These are phyloP conservation scores for Troilus luridus DNA, from an alignment of 2,888 invertebrate genomes.

Conservation along the genomic window DNA sequence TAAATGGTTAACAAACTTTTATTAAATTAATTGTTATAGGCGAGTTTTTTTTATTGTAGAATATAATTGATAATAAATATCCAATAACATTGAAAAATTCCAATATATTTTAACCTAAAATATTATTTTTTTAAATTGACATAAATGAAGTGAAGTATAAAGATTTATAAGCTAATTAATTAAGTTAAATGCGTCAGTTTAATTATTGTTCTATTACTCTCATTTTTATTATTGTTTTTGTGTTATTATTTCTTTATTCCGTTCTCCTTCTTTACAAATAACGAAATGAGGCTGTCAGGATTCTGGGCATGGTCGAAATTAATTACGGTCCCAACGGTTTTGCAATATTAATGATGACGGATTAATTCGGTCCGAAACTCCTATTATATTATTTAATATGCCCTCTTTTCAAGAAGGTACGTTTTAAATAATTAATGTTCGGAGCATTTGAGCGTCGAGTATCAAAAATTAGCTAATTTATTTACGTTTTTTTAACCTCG, in stretches of 20 bases:
- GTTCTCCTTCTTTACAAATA: background rate
- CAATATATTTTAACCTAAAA: too few relatives aligned
- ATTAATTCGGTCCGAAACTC: background rate
- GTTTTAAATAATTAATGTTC: conserved; percentile 12
- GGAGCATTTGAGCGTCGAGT: background rate
- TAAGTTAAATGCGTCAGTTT: too few relatives aligned
- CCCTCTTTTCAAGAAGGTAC: background rate
- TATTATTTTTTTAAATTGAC: too few relatives aligned
- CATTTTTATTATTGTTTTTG: background rate
- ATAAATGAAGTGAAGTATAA: too few relatives aligned
- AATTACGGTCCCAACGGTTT: background rate
- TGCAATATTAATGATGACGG: conserved; percentile 1
- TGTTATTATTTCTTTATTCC: background rate
- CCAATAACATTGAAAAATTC: too few relatives aligned
- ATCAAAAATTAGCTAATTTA: background rate
- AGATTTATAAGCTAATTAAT: too few relatives aligned
- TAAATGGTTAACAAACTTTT: too few relatives aligned
- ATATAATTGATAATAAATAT: too few relatives aligned
- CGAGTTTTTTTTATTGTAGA: too few relatives aligned
- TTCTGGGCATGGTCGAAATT: background rate
- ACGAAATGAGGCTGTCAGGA: background rate
- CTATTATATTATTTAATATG: conserved; percentile 14
- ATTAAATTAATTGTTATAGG: too few relatives aligned
- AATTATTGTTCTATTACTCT: background rate
- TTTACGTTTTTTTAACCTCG: background rate